Evolutionary conservation across 2,113 vertebrate species (phyloP).

Genomic region (Labrus mixtus): DNA sequence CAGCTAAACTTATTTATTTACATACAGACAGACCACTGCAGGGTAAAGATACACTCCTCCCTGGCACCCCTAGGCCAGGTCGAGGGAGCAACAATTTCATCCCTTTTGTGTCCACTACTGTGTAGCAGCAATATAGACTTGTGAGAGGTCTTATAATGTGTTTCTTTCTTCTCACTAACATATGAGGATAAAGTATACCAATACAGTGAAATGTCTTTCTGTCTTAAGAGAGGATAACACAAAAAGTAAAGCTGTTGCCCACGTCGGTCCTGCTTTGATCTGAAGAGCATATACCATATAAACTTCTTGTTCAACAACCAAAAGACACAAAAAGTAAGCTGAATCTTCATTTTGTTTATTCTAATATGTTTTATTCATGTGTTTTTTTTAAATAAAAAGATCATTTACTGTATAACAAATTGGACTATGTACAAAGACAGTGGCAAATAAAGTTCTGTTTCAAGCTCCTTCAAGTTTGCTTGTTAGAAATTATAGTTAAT

Average conservation of each 20-base stretch:
- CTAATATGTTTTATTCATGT: neutral
- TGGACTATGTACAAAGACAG: neutral
- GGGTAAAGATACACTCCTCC: too few relatives aligned
- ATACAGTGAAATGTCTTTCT: neutral
- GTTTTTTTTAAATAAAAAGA: neutral
- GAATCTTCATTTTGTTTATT: neutral
- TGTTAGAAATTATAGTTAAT: slow-evolving; percentile 45
- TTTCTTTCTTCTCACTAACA: neutral
- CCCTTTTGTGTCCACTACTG: too few relatives aligned
- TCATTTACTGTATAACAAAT: neutral
- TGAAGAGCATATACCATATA: neutral
- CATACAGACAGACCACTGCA: too few relatives aligned
- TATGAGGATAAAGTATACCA: neutral
- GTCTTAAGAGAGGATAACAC: neutral
- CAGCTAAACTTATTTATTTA: too few relatives aligned
- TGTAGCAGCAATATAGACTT: too few relatives aligned
- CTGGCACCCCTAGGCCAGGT: too few relatives aligned
- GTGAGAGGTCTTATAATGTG: too few relatives aligned
- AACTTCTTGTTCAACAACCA: neutral
- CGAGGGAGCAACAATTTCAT: too few relatives aligned
- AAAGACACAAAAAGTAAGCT: neutral
- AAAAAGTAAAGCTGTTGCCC: slow-evolving; percentile 8
- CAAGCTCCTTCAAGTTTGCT: slow-evolving; percentile 2
- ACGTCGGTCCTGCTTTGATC: neutral
- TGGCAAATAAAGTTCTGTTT: neutral